Evolutionary conservation across 2,113 vertebrate genomes (phyloP), one percentile per base, ranked within the genome.

Genomic region (Hipposideros armiger): DNA sequence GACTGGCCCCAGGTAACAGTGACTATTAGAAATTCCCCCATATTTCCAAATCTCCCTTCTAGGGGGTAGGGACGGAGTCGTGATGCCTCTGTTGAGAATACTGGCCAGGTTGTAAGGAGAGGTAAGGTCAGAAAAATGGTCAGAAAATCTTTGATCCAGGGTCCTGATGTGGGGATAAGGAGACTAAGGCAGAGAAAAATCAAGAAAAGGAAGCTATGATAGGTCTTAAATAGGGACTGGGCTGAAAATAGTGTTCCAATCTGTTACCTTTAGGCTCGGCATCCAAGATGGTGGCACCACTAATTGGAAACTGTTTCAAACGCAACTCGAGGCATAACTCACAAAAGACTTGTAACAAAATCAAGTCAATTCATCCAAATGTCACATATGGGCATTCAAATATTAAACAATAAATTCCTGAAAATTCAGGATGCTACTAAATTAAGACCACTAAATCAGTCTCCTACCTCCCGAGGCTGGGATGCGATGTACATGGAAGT

Each of bases 401-500:
- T 95, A 97, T 98, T 97, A 97, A 96, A 87, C 50, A 67, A 97
- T 96, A 96, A 96, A 93, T 97, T 96, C 82, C 82, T 32, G 77
- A 94, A 97, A 96, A 96, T 89, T 81, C 88, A 89, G 60, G 74
- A 80, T 15, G 22, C 30, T 96, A 52, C 69, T 70, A 91, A 84
- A 92, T 91, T 58, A 97, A 96, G 85, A 54, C 58, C 73, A 93
- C 73, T 97, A 91, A 93, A 98, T 96, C 93, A 96, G 64, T 85
- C 64, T 83, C 90, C 54, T 72, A 72, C 52, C 91, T 97, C 94
- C 94, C 86, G 90, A 96, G 93, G 86, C 95, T 95, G 80, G 74
- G 72, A 73, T 52, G 40, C 45, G 56, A 88, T 89, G 73, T 58
- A 94, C 92, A 96, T 93, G 19, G 52, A 90, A 90, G 85, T 62